phyloP scores from a whole-genome alignment of 2,113 vertebrate genomes.

The Eulemur rufifrons region DNA sequence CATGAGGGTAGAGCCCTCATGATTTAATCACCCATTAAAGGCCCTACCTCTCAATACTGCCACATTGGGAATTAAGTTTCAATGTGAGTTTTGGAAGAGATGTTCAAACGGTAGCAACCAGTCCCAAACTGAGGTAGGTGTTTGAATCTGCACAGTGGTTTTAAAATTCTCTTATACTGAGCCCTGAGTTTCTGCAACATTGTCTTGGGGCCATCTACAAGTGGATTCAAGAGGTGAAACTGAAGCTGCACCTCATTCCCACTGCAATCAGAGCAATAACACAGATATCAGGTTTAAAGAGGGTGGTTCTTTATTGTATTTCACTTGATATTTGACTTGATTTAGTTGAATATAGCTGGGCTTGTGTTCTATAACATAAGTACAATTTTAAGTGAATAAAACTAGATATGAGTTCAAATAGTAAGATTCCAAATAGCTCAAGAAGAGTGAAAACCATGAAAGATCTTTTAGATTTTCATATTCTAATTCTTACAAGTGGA shows the following conservation, averaged over 20 bases:
- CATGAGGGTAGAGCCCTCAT: neutral
- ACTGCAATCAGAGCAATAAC: neutral
- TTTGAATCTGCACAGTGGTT: neutral
- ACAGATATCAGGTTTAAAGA: neutral
- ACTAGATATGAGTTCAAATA: neutral
- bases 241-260: neutral
- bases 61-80: neutral
- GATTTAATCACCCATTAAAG: neutral
- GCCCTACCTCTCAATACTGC: neutral
- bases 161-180: neutral
- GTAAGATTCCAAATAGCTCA: neutral
- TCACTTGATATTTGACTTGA: neutral
- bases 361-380: neutral
- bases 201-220: neutral
- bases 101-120: neutral
- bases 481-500: neutral
- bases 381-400: constrained; percentile 1
- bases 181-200: neutral
- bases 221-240: neutral
- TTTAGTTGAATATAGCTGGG: neutral
- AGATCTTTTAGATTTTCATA: neutral
- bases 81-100: neutral
- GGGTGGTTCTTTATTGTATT: neutral
- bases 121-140: neutral
- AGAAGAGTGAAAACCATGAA: neutral